Evolutionary conservation across 2,113 vertebrate genomes (phyloP).

Genomic region (Chloropsis cyanopogon): DNA sequence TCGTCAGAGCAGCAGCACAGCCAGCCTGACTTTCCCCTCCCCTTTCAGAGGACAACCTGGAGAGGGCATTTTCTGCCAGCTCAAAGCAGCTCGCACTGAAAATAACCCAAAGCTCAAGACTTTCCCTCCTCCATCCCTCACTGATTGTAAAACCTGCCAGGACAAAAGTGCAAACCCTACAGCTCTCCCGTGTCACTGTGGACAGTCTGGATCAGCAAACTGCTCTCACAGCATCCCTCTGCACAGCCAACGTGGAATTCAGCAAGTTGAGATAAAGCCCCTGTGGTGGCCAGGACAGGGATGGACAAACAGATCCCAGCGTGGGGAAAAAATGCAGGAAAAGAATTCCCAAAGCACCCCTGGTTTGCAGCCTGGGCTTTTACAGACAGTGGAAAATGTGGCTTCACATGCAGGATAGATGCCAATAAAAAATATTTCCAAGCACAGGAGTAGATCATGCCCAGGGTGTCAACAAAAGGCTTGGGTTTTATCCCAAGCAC

Average conservation of each 20-base stretch:
- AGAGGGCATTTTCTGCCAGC: not conserved
- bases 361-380: not conserved
- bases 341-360: not conserved
- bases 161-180: not conserved
- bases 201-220: not conserved
- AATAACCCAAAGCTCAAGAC: not conserved
- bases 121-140: not conserved
- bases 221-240: not conserved
- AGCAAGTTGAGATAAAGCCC: not conserved
- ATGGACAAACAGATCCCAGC: not conserved
- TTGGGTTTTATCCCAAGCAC: not conserved
- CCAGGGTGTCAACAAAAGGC: not conserved
- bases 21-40: not conserved
- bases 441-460: not conserved
- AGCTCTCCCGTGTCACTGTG: fast-evolving
- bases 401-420: not conserved
- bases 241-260: not conserved
- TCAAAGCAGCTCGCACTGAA: fast-evolving
- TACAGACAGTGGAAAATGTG: not conserved
- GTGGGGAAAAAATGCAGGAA: fast-evolving
- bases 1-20: not conserved
- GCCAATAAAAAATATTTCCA: not conserved
- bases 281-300: not conserved
- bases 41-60: not conserved
- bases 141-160: not conserved